A percentile compares a stretch with the other conserved stretches of the same genome.
Conservation (phyloP, 2,888 invertebrate species). For the Alentia gelatinosa region DNA sequence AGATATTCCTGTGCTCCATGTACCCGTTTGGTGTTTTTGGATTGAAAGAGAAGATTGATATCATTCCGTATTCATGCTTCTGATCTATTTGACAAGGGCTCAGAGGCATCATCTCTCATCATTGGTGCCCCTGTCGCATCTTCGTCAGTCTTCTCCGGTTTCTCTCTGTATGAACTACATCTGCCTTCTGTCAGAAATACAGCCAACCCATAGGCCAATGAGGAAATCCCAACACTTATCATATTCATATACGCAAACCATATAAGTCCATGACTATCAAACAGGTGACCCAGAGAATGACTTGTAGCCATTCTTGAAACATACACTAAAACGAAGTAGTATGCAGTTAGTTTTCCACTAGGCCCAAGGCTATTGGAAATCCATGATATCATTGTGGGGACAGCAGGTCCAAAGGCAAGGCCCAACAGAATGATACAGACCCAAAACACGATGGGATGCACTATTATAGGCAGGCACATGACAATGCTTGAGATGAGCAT, state of each 20-base stretch:
- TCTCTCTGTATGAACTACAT: too few species aligned
- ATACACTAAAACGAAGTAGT: neutral
- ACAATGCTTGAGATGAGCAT: neutral
- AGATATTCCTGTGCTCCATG: too few species aligned
- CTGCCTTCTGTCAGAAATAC: neutral
- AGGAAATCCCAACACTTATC: neutral
- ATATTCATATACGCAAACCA: constrained; percentile 43
- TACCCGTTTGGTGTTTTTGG: too few species aligned
- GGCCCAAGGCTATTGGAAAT: neutral
- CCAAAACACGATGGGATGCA: neutral
- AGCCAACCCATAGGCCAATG: neutral
- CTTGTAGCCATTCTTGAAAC: neutral
- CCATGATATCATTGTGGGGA: constrained; percentile 4
- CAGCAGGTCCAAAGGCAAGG: neutral
- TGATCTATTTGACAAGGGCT: too few species aligned
- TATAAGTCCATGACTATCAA: neutral
- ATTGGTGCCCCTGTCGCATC: too few species aligned
- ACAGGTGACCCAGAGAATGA: neutral
- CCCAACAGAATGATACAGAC: neutral
- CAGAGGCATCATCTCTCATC: too few species aligned
- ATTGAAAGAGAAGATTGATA: too few species aligned
- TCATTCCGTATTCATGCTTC: too few species aligned
- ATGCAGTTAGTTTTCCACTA: neutral
- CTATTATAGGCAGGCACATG: neutral
- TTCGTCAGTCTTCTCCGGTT: too few species aligned